phyloP scores from a whole-genome alignment of 2,797 vertebrate species.

The Anguilla anguilla region DNA sequence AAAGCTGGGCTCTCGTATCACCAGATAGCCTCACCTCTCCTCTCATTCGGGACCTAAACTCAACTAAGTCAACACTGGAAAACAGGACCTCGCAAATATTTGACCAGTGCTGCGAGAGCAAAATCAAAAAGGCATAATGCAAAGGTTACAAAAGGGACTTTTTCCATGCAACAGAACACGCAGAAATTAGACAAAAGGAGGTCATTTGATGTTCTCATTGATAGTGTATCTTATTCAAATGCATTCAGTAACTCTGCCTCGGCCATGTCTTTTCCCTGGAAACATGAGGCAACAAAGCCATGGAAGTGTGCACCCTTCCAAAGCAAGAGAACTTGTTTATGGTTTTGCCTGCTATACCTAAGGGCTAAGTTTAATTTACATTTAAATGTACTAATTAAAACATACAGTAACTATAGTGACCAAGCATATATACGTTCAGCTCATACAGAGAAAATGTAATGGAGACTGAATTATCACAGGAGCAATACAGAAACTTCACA shows the following conservation, averaged over 20 bases:
- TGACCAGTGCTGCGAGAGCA: neutral
- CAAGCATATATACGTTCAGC: neutral
- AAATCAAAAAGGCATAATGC: neutral
- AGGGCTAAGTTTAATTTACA: neutral
- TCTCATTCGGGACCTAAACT: neutral
- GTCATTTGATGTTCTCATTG: neutral
- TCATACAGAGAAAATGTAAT: neutral
- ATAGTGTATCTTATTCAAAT: neutral
- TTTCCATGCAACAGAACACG: neutral
- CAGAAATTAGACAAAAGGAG: neutral
- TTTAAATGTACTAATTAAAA: neutral
- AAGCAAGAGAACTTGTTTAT: neutral
- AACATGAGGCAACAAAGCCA: neutral
- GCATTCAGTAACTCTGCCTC: neutral
- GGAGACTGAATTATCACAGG: neutral
- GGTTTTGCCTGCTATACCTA: neutral
- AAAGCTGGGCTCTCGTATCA: neutral
- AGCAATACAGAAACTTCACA: neutral
- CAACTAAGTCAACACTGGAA: neutral
- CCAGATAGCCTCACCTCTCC: neutral
- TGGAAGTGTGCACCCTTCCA: neutral
- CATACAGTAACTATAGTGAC: neutral
- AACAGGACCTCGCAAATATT: neutral
- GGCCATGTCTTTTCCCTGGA: neutral
- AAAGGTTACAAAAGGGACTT: neutral